Evolutionary conservation across 2,888 invertebrate species (phyloP).

Genomic region (Acanthosepion pharaonis): DNA sequence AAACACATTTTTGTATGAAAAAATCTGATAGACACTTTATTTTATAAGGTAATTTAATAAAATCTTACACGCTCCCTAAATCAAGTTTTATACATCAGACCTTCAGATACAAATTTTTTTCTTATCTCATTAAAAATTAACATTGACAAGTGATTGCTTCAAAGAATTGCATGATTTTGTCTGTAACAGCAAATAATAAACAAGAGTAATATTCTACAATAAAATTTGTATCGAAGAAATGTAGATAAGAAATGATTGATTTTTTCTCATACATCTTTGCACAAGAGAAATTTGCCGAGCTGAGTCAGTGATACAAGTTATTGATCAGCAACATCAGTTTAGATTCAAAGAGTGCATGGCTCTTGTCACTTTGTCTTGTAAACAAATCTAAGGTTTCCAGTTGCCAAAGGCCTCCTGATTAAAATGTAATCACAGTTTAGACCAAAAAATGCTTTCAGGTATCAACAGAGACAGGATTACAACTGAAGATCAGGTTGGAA

Average conservation of each 20-base stretch:
- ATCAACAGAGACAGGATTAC: not conserved
- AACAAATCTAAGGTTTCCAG: conserved; percentile 12
- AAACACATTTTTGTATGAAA: too few species aligned
- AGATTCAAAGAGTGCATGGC: not conserved
- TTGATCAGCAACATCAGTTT: not conserved
- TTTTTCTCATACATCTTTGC: not conserved
- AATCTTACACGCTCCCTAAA: too few species aligned
- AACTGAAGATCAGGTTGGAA: too few species aligned
- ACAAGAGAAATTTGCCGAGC: not conserved
- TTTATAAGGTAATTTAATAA: too few species aligned
- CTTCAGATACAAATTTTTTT: too few species aligned
- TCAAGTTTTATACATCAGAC: too few species aligned
- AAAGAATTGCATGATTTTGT: not conserved
- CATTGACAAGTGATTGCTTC: too few species aligned
- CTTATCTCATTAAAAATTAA: too few species aligned
- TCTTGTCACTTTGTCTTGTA: not conserved
- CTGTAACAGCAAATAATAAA: not conserved
- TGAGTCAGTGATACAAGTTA: not conserved
- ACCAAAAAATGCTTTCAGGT: not conserved
- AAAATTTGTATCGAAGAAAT: not conserved
- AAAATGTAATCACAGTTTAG: not conserved
- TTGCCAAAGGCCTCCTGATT: not conserved
- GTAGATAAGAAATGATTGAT: not conserved
- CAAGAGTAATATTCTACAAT: not conserved
- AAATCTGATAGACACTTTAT: too few species aligned